phyloP scores from a whole-genome alignment of 2,888 invertebrate genomes.

The Ellobium chinense region DNA sequence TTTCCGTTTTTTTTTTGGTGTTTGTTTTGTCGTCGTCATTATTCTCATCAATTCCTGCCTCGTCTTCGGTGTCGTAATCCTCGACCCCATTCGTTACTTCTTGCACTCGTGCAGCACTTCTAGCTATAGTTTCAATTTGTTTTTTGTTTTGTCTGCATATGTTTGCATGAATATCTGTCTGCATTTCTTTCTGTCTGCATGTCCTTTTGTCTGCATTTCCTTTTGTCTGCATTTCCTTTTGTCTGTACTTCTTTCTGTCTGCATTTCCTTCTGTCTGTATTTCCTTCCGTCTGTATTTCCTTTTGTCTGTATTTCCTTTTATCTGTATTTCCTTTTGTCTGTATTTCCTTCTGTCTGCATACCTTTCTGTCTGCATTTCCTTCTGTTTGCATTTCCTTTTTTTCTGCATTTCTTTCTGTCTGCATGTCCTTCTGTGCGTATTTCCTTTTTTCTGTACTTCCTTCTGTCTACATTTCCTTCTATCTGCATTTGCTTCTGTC shows the following conservation, averaged over 20 bases:
- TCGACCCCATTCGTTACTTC: no score
- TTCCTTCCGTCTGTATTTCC: not conserved
- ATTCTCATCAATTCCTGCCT: no score
- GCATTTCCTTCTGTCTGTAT: not conserved
- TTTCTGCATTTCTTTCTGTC: not conserved
- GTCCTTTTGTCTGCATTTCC: not conserved
- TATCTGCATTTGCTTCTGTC: not conserved
- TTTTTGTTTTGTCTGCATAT: no score
- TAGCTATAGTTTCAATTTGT: no score
- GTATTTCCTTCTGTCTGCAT: not conserved
- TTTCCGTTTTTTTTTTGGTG: no score
- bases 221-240: not conserved
- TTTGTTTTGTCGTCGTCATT: no score
- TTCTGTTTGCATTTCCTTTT: not conserved
- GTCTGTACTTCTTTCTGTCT: not conserved
- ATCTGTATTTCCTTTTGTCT: not conserved
- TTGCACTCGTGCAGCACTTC: no score
- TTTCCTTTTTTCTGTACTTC: not conserved
- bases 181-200: not conserved
- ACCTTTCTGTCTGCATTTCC: not conserved
- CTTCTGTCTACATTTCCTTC: not conserved
- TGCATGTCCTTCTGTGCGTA: conserved; percentile 14
- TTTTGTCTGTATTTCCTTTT: not conserved
- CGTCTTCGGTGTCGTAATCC: no score
- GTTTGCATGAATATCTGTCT: not conserved